Base-by-base conservation (phyloP, 1,140 invertebrate species). In the Stratiolaelaps scimitus region DNA sequence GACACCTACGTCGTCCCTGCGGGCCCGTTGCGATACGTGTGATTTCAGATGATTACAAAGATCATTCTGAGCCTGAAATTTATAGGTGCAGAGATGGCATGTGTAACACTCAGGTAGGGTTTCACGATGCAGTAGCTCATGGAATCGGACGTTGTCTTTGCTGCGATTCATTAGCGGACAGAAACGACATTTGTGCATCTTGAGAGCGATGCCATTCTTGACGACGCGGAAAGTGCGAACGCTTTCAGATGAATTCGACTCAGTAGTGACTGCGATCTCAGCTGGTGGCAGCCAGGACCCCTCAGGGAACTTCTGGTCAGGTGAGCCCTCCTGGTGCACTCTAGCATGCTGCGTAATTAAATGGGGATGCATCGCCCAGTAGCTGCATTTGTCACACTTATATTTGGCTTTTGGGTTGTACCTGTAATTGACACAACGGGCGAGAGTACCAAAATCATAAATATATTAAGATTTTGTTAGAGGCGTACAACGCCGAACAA, bases 161-260 rank as follows among this genome's bases (percentile, higher is more conserved):
- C 74, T 69, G 26, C 76, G 85, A 72, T 88, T 88, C 1, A 88
- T 84, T 73, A 88, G 87, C 0, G 89, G 88, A 74, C 89, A 91
- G 72, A 82, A 85, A 30, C 85, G 79, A 72, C 88, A 92, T 72
- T 88, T 88, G 70, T 86, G 85, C 82, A 92, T 87, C 75, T 89
- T 89, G 10, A 82, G 81, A 67, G 88, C 83, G 13, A 83, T 81
- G 20, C 84, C 84, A 7, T 80, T 80, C 15, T 75, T 80, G 0
- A 83, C 83, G 0, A 86, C 84, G 83, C 85, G 87, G 1, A 87
- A 84, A 46, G 83, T 76, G 0, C 84, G 84, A 1, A 81, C 78
- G 1, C 81, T 79, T 44, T 47, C 69, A 66, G 23, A 43, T 60
- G 30, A 60, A 48, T n/a, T 67, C 68, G 28, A 53, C 66, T 60